Conservation (phyloP, 2,888 invertebrate genomes). For the Yponomeuta cagnagella region DNA sequence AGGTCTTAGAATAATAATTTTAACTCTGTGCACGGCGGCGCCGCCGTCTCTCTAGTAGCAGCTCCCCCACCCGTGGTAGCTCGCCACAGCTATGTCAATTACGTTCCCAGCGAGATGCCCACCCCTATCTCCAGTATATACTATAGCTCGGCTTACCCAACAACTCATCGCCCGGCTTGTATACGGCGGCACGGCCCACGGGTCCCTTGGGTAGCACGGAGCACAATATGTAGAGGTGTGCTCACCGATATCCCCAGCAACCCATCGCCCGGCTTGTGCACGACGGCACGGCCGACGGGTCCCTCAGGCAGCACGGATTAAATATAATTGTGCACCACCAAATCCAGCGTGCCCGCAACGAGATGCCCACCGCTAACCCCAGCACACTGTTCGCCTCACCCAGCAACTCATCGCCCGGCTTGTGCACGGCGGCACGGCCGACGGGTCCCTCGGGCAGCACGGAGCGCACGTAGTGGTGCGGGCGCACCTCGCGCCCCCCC, state of each 20-base stretch:
- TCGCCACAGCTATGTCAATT: too few species aligned
- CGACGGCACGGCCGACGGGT: constrained; percentile 94
- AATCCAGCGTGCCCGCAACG: constrained; percentile 88
- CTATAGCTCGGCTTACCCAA: constrained; percentile 61
- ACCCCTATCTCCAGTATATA: background rate
- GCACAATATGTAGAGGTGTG: constrained; percentile 82
- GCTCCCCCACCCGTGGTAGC: too few species aligned
- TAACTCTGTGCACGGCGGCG: too few species aligned
- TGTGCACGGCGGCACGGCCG: constrained; percentile 90
- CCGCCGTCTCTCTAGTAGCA: too few species aligned
- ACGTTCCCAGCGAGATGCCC: too few species aligned
- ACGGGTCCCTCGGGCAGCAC: constrained; percentile 99
- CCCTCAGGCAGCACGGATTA: constrained; percentile 94
- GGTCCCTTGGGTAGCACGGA: constrained; percentile 97
- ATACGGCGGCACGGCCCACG: constrained; percentile 91
- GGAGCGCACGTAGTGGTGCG: constrained; percentile 98
- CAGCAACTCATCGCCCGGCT: constrained; percentile 96
- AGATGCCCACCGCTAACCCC: constrained; percentile 84
- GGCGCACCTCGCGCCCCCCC: constrained; percentile 84
- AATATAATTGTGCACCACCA: too few species aligned
- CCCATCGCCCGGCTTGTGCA: constrained; percentile 95
- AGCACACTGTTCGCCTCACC: constrained; percentile 36
- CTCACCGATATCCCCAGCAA: constrained; percentile 77
- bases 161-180: constrained; percentile 96
- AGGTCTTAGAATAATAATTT: too few species aligned